Evolutionary conservation across 2,113 vertebrate genomes (phyloP), one percentile per base, ranked within the genome.

Genomic region (Vulpes lagopus): DNA sequence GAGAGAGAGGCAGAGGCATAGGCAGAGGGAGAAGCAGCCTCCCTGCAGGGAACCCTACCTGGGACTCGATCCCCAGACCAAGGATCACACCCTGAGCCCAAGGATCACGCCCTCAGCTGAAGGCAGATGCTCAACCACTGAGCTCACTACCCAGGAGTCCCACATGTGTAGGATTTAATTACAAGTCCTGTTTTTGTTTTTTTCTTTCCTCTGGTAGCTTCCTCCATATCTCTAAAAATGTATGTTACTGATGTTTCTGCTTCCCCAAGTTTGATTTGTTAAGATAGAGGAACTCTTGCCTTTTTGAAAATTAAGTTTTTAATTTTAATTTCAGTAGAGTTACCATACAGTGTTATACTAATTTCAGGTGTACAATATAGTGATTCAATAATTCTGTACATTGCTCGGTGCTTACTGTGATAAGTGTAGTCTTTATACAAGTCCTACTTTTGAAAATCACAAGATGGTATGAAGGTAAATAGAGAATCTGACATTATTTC

Each of bases 381-480:
- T 76, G 73, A 76, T 51, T 76, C 43, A 27, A 27, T 14, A 76
- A 27, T 76, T 76, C 43, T 76, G 9, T 76, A 76, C 73, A 27
- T 49, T 76, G 49, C 23, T 49, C 43, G 4, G 43, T 76, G 73
- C 73, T 49, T 43, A 49, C 27, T 49, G 27, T 49, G 73, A 7
- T 49, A 49, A 27, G 14, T 76, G 73, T 27, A 23, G 38, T 76
- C 38, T 76, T 76, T 27, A 76, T 27, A 27, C 27, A 89, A 71
- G 43, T 79, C 6, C 55, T 87, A 79, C 86, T 89, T 91, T 79
- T 92, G 51, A 91, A 95, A 97, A 89, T 89, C 82, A 89, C 32
- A 96, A 94, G 38, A 14, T 73, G 23, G 57, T 92, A 27, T 84
- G 51, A 92, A 93, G 94, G n/a, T 76, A 94, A 94, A 94, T 73